Evolutionary conservation across 2,113 vertebrate genomes (phyloP).

Genomic region (Lycaon pictus): DNA sequence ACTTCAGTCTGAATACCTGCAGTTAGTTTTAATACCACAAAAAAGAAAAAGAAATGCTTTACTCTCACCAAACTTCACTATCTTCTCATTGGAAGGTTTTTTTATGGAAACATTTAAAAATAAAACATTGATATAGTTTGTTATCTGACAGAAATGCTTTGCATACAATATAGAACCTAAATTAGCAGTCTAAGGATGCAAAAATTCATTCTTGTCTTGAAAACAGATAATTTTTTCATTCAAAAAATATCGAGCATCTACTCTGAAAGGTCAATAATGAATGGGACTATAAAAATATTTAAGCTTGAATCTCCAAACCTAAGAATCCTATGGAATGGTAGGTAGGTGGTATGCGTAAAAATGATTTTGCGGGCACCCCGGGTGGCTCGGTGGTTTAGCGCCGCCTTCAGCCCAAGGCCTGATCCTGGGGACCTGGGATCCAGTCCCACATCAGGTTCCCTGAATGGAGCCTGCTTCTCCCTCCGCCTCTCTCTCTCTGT

Average conservation of each 20-base stretch:
- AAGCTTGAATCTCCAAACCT: background rate
- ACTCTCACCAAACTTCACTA: background rate
- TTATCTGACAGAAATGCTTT: background rate
- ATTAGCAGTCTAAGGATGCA: background rate
- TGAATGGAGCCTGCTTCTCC: no score
- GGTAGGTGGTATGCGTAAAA: background rate
- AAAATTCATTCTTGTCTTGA: background rate
- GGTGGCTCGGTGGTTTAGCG: no score
- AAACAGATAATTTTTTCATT: background rate
- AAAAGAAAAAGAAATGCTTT: conserved; percentile 23
- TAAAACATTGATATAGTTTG: background rate
- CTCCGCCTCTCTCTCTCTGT: no score
- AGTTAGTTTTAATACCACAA: background rate
- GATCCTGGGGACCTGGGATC: no score
- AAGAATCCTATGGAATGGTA: background rate
- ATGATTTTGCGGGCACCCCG: background rate
- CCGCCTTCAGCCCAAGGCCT: no score
- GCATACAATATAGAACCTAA: background rate
- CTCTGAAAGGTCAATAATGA: background rate
- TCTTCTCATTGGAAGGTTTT: background rate
- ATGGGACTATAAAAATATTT: background rate
- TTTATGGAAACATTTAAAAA: background rate
- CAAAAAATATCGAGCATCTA: background rate
- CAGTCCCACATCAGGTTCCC: no score
- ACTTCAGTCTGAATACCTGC: background rate